Evolutionary conservation across 1,140 invertebrate species (phyloP).

Genomic region (Drosophila suzukii): DNA sequence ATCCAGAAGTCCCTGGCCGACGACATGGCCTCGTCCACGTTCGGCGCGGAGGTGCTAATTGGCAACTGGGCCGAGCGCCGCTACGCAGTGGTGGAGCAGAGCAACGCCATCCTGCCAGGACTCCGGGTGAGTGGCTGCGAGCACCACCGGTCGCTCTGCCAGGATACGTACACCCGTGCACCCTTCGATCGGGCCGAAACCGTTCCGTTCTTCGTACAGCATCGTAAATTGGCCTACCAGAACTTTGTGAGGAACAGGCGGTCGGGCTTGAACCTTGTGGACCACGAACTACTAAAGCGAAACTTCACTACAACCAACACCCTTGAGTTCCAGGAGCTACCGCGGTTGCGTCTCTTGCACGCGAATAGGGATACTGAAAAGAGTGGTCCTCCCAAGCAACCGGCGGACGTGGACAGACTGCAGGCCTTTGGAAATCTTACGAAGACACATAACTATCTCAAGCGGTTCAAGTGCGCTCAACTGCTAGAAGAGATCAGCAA

Average conservation of each 20-base stretch:
- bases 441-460: conserved; percentile 26
- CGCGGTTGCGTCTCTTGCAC: conserved; percentile 2
- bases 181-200: neutral
- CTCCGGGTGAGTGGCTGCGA: conserved; percentile 42
- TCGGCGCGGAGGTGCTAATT: conserved; percentile 47
- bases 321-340: conserved; percentile 46
- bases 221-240: conserved; percentile 20
- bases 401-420: conserved; percentile 33
- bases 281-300: conserved; percentile 10
- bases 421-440: conserved; percentile 52
- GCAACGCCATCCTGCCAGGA: conserved; percentile 59
- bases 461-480: neutral
- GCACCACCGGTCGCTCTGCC: conserved; percentile 39
- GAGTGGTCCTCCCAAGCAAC: conserved; percentile 3
- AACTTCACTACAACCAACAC: conserved; percentile 64
- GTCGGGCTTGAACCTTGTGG: conserved; percentile 32
- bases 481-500: neutral
- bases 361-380: neutral
- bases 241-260: conserved; percentile 28
- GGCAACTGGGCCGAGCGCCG: conserved; percentile 68
- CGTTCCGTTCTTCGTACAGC: conserved; percentile 6
- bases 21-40: conserved; percentile 22
- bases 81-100: conserved; percentile 32
- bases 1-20: conserved; percentile 27
- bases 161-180: conserved; percentile 36